Base-by-base conservation (phyloP, 2,113 vertebrate species). In the Apteryx mantelli region DNA sequence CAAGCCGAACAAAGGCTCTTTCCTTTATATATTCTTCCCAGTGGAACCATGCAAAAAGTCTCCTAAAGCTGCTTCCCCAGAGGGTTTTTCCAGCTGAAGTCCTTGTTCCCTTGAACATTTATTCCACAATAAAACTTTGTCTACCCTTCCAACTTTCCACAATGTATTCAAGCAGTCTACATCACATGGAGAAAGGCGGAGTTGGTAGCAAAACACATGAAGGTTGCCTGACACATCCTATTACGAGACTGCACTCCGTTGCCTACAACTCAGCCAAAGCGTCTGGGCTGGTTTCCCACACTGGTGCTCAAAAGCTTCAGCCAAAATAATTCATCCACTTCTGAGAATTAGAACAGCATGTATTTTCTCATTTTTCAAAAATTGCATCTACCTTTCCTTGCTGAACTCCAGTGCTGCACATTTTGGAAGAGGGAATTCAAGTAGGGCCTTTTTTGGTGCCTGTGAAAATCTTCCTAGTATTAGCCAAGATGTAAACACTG, bases 261-360 rank as follows among this genome's bases (percentile, higher is more conserved):
- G 80, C 91, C 64, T 66, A 55, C n/a, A 88, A 7, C 83, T 79
- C 87, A 71, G 93, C 93, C 93, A 84, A 42, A 69, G 81, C 0
- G 1, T 52, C 94, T 87, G 96, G 93, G 91, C 91, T 89, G 74
- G 4, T 61, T 94, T 97, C 93, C 93, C 93, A 95, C 7, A 7
- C 89, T 71, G 87, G 46, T 66, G 78, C 58, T 94, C 52, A 3
- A 24, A 40, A 64, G 44, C 44, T 80, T 65, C 84, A 96, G 91
- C 74, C 89, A 82, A 75, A 93, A 93, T 7, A 91, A 88, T 86
- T 86, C 60, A 74, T 78, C 82, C 73, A n/a, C 55, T 89, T 84
- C 61, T 84, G 69, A 95, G 91, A 90, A 93, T 44, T 2, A 70
- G 40, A 89, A 79, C 81, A 94, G 46, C 18, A 28, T 42, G 69